Percentiles rank a stretch among this genome's conserved stretches.
phyloP scores from a whole-genome alignment of 2,888 invertebrate species.

The Nemoura dubitans region DNA sequence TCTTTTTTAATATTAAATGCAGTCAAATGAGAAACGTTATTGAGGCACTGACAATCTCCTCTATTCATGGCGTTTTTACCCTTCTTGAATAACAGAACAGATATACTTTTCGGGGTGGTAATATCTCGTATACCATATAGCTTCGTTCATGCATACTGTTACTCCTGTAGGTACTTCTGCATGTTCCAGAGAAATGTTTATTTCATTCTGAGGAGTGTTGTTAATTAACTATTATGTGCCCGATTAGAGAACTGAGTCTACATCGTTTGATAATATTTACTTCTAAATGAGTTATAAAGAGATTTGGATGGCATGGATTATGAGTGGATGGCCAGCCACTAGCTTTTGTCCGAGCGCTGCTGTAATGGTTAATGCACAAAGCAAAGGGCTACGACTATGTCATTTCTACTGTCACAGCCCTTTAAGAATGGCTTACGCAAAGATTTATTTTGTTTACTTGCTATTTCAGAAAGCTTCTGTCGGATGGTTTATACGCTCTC shows the following conservation, averaged over 20 bases:
- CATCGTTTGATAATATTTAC: background rate
- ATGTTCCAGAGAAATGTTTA: background rate
- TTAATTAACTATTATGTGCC: background rate
- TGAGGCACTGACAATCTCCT: too few relatives aligned
- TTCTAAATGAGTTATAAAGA: background rate
- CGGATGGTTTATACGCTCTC: background rate
- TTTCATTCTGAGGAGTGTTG: background rate
- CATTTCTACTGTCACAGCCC: background rate
- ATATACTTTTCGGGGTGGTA: too few relatives aligned
- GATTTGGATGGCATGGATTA: background rate
- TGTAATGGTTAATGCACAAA: background rate
- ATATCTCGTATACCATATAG: too few relatives aligned
- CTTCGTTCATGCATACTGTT: too few relatives aligned
- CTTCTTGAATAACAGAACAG: too few relatives aligned
- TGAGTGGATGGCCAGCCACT: background rate
- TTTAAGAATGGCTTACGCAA: background rate
- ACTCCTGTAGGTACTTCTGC: too few relatives aligned
- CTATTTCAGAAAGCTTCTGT: background rate
- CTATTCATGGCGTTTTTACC: too few relatives aligned
- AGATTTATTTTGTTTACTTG: constrained; percentile 3
- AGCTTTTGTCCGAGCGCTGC: background rate
- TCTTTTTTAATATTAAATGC: too few relatives aligned
- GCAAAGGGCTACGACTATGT: background rate
- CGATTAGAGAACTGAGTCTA: background rate
- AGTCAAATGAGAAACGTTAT: too few relatives aligned